These are phyloP conservation scores for Holacanthus passer DNA, from an alignment of 2,113 vertebrate genomes.

Conservation along the genomic window DNA sequence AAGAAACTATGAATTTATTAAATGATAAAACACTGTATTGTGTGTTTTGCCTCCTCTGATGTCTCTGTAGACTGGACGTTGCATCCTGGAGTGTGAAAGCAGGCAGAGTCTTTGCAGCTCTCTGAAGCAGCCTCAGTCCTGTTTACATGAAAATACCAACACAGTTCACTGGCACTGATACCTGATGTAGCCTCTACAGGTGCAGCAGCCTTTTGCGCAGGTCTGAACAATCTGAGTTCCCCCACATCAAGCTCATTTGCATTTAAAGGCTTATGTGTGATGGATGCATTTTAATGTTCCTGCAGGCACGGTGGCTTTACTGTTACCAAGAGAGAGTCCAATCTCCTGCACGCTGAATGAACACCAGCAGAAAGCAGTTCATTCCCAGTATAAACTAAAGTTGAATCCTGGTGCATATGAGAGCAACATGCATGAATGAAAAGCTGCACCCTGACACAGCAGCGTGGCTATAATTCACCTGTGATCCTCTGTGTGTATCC, in stretches of 20 bases:
- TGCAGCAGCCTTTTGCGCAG: constrained; percentile 40
- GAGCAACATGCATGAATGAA: background rate
- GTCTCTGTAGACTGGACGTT: constrained; percentile 39
- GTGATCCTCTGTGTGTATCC: constrained; percentile 57
- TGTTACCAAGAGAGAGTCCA: constrained; percentile 2
- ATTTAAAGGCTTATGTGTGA: background rate
- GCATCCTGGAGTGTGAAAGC: constrained; percentile 44
- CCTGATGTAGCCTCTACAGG: constrained; percentile 53
- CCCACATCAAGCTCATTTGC: constrained; percentile 24
- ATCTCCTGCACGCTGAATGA: background rate
- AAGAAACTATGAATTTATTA: constrained; percentile 13
- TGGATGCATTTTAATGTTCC: constrained; percentile 1
- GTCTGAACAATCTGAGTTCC: constrained; percentile 20
- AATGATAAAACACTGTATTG: background rate
- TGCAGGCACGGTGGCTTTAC: background rate
- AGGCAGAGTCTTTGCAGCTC: constrained; percentile 44
- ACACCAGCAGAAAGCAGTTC: background rate
- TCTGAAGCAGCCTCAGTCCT: constrained; percentile 19
- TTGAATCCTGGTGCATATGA: constrained; percentile 6
- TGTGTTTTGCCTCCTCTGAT: constrained; percentile 24
- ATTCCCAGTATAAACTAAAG: constrained; percentile 35
- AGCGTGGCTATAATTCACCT: constrained; percentile 64
- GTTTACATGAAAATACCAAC: background rate
- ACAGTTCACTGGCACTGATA: constrained; percentile 24
- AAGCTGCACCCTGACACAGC: constrained; percentile 11